Evolutionary conservation across 2,888 invertebrate species (phyloP), one percentile per base, ranked within the genome.

Genomic region (Cheilosia pagana): DNA sequence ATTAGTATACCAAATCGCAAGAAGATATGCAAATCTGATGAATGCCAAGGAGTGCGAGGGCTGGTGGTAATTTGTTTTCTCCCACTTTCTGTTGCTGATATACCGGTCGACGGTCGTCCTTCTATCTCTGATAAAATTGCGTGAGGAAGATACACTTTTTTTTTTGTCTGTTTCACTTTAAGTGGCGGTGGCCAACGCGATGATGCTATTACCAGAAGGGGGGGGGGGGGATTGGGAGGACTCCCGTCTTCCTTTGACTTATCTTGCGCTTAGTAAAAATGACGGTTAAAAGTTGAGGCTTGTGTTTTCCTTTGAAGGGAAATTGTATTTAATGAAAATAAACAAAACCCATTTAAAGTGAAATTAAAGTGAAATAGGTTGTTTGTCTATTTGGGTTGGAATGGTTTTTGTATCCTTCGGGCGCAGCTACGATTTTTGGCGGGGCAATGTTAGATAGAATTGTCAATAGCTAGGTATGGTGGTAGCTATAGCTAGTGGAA

Each of bases 1-100:
- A 85, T 85, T 81, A 85, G 71, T 45, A 85, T 75, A 65, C 71
- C 57, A 67, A 76, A 81, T 67, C 75, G 67, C 75, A 75, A 50
- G 70, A 57, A 65, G 75, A 75, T 85, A 85, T 85, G 85, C 85
- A 85, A 81, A 85, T 85, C 65, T 76, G 59, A 71, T 71, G 65
- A 71, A 48, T 59, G 16, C 63, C 57, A 48, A 8, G 60, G 39
- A 45, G 39, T 50, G 63, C 52, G 63, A 57, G 63, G 48, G 14
- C 43, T 67, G 59, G 43, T 78, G 78, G 82, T 57, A 75, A 85
- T 79, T 85, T 79, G 83, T 81, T 70, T 48, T 25, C 68, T 70
- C 19, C 75, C n/a, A 16, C 52, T 59, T 63, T 76, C 60, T 81
- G 63, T 74, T 60, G 72, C 67, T 60, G 65, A 65, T 53, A 65